Conservation (phyloP, 2,888 invertebrate genomes). For the Cephonodes hylas region DNA sequence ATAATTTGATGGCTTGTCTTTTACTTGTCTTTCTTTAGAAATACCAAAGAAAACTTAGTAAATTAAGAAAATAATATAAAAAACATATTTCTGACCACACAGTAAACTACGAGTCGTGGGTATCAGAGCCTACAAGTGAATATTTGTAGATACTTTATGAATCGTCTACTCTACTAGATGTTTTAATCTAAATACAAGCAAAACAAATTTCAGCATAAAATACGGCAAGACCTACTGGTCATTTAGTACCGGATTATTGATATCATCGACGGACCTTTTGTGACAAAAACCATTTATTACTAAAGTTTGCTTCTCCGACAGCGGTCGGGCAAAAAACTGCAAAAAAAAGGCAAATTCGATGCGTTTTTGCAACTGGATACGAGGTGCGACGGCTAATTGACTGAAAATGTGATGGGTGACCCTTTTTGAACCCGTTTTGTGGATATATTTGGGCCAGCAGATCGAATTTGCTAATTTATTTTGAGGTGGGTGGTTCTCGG, state of each 20-base stretch:
- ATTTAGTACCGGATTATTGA: background rate
- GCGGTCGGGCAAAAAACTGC: conserved; percentile 11
- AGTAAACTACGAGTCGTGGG: too few species aligned
- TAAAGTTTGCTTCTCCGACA: background rate
- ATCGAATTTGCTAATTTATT: background rate
- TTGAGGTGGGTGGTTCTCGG: background rate
- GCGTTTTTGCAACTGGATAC: conserved; percentile 34
- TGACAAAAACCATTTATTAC: background rate
- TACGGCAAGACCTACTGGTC: background rate
- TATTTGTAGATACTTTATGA: too few species aligned
- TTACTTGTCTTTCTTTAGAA: too few species aligned
- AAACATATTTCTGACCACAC: too few species aligned
- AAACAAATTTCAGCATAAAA: background rate
- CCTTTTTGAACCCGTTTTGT: conserved; percentile 18
- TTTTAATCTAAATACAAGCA: too few species aligned
- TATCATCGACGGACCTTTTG: background rate
- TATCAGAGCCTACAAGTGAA: background rate
- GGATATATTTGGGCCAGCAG: background rate
- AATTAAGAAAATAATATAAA: too few species aligned
- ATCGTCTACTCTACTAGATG: too few species aligned
- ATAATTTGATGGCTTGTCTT: too few species aligned
- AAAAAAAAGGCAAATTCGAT: background rate
- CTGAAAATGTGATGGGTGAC: conserved; percentile 34
- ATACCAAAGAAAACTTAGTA: too few species aligned
- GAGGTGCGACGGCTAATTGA: conserved; percentile 42